Conservation (phyloP, 2,797 vertebrate species). For the Lagodon rhomboides region DNA sequence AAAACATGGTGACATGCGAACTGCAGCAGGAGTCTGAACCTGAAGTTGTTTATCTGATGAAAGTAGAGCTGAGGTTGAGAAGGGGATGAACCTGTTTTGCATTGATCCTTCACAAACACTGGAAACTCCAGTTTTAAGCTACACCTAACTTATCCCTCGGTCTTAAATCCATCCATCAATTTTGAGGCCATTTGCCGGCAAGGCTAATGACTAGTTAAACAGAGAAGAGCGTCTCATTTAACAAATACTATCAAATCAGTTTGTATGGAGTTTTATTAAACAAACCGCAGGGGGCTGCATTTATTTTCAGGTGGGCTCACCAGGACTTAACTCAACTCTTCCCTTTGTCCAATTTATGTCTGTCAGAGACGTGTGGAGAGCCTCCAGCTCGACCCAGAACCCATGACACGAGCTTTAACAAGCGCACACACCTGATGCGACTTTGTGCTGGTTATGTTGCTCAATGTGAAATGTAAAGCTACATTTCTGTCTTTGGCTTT, state of each 20-base stretch:
- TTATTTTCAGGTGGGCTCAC: neutral
- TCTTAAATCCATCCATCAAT: neutral
- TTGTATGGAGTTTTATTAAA: neutral
- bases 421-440: neutral
- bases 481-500: neutral
- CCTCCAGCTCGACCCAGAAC: slow-evolving; percentile 3
- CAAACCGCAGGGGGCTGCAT: too few species aligned
- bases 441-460: neutral
- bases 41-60: neutral
- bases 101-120: too few species aligned
- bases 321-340: neutral
- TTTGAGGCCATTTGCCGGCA: neutral
- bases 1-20: neutral
- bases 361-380: neutral
- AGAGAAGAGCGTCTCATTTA: neutral
- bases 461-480: neutral
- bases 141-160: neutral
- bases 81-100: neutral
- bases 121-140: too few species aligned
- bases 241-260: neutral
- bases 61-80: neutral
- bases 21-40: neutral
- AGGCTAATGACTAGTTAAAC: neutral
- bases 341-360: neutral
- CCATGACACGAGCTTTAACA: neutral